phyloP scores from a whole-genome alignment of 2,113 vertebrate genomes.

The Eurystomus gularis region DNA sequence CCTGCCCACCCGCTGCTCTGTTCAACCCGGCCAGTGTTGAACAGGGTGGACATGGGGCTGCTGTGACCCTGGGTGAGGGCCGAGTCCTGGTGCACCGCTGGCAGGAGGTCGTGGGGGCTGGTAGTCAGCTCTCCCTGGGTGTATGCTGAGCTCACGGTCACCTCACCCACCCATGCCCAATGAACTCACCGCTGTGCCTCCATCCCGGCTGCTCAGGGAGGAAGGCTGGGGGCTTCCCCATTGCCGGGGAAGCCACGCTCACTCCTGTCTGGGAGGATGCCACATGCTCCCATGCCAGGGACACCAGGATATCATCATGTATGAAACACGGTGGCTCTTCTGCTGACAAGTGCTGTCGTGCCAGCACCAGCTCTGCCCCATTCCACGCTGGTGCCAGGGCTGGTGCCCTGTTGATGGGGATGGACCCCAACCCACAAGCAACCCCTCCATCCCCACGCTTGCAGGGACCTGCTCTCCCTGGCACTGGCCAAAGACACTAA shows the following conservation, averaged over 20 bases:
- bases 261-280: not conserved
- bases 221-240: not conserved
- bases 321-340: not conserved
- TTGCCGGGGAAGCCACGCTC: not conserved
- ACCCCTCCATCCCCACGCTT: not conserved
- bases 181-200: fast-evolving
- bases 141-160: fast-evolving
- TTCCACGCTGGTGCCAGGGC: not conserved
- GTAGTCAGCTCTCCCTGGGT: not conserved
- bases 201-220: not conserved
- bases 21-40: not conserved
- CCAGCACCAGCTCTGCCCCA: not conserved
- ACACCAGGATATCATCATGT: fast-evolving
- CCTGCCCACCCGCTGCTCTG: not conserved
- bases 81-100: not conserved
- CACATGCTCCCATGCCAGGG: fast-evolving
- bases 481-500: not conserved
- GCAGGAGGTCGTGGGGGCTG: fast-evolving
- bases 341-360: not conserved
- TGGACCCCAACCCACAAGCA: not conserved
- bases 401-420: not conserved
- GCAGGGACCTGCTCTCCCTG: not conserved
- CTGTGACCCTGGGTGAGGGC: not conserved
- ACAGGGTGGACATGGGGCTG: not conserved
- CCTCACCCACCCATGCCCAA: not conserved